These are phyloP conservation scores for Magallana gigas DNA, from an alignment of 1,140 invertebrate genomes.

Conservation along the genomic window DNA sequence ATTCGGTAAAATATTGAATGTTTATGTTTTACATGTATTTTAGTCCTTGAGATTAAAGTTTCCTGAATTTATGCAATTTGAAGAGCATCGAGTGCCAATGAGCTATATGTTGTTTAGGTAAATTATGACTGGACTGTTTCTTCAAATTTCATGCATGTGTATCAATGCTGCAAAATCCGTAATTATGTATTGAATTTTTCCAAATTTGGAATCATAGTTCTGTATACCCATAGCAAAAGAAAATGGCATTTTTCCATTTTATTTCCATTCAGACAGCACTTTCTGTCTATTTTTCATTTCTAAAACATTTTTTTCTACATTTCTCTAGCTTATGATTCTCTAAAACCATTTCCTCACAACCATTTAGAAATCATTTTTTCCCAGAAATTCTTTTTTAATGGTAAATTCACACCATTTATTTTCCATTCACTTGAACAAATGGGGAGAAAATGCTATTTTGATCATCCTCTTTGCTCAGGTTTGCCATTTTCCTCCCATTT, in stretches of 20 bases:
- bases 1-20: too few relatives aligned
- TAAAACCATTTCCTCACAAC: slow-evolving; percentile 2
- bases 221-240: not conserved
- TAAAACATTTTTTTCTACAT: not conserved
- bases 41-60: too few relatives aligned
- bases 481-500: not conserved
- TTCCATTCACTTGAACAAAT: slow-evolving; percentile 2
- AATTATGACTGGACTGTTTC: too few relatives aligned
- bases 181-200: too few relatives aligned
- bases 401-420: not conserved
- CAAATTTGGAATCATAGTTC: too few relatives aligned
- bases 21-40: too few relatives aligned
- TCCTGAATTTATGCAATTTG: too few relatives aligned
- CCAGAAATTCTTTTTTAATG: not conserved
- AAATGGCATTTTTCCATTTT: slow-evolving; percentile 20
- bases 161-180: too few relatives aligned
- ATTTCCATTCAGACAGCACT: not conserved
- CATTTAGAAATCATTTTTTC: slow-evolving; percentile 9
- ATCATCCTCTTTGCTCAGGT: not conserved
- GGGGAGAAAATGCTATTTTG: not conserved
- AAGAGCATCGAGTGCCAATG: too few relatives aligned
- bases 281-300: not conserved
- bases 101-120: too few relatives aligned
- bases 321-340: not conserved
- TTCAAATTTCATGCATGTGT: too few relatives aligned